A percentile compares a stretch with the other conserved stretches of the same genome.
Conservation (phyloP, 2,113 vertebrate species). For the Tiliqua scincoides region DNA sequence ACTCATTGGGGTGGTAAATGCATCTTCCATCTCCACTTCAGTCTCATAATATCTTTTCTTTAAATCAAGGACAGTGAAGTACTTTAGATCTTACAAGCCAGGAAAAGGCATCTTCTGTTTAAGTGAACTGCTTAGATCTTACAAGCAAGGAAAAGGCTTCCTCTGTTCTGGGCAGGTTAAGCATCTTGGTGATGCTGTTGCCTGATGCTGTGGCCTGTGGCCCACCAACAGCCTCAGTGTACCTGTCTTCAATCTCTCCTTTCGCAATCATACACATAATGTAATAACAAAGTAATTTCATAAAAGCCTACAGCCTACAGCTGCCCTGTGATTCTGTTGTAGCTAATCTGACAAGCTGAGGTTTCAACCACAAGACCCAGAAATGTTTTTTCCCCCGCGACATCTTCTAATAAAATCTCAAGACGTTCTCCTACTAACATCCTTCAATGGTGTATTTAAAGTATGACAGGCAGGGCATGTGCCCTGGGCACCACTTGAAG, state of each 20-base stretch:
- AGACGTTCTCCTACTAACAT: not conserved
- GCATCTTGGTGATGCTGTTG: not conserved
- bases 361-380: not conserved
- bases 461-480: too few relatives aligned
- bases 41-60: conserved; percentile 44
- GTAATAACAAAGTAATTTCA: not conserved
- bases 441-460: too few relatives aligned
- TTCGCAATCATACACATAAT: not conserved
- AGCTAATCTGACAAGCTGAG: not conserved
- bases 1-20: conserved; percentile 35
- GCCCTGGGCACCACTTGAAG: too few relatives aligned
- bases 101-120: not conserved
- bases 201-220: not conserved
- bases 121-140: not conserved
- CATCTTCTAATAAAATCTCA: not conserved
- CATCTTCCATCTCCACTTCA: not conserved
- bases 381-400: not conserved
- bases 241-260: not conserved
- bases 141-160: not conserved
- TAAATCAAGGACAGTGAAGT: conserved; percentile 1
- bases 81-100: not conserved
- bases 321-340: not conserved
- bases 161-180: not conserved
- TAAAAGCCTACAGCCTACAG: not conserved
- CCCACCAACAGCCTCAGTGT: not conserved